Evolutionary conservation across 1,140 invertebrate species (phyloP).

Genomic region (Pseudomyrmex dendroicus): DNA sequence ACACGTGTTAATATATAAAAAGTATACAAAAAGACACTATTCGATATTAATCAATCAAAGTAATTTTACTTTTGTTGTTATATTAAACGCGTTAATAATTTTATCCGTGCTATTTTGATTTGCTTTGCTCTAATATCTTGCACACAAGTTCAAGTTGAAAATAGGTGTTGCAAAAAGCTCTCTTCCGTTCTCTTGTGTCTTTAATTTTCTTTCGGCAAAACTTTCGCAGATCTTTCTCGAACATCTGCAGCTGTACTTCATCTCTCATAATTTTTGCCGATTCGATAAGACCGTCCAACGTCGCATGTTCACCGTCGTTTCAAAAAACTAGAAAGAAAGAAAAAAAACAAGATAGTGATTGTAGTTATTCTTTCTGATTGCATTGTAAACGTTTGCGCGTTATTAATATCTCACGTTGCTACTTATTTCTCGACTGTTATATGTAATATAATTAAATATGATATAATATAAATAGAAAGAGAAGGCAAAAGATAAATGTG

Average conservation of each 20-base stretch:
- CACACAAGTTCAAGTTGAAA: neutral
- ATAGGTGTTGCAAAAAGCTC: neutral
- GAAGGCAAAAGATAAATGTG: no score
- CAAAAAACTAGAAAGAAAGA: neutral
- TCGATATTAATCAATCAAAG: no score
- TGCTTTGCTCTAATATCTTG: neutral
- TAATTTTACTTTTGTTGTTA: no score
- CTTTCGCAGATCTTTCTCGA: constrained; percentile 10
- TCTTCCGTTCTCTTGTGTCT: neutral
- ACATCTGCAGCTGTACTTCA: neutral
- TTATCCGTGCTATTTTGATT: neutral
- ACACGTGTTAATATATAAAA: no score
- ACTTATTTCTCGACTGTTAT: no score
- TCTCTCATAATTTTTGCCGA: constrained; percentile 19
- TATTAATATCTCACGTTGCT: no score
- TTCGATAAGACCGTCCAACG: constrained; percentile 35
- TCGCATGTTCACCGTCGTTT: constrained; percentile 14
- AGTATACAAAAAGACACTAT: no score
- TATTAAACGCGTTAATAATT: neutral
- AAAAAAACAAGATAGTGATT: constrained; percentile 12
- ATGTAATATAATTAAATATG: no score
- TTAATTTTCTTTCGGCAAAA: neutral
- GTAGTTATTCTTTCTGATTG: neutral
- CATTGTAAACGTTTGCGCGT: neutral
- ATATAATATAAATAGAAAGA: no score